Conservation (phyloP, 1,140 invertebrate species). For the Drosophila tani region DNA sequence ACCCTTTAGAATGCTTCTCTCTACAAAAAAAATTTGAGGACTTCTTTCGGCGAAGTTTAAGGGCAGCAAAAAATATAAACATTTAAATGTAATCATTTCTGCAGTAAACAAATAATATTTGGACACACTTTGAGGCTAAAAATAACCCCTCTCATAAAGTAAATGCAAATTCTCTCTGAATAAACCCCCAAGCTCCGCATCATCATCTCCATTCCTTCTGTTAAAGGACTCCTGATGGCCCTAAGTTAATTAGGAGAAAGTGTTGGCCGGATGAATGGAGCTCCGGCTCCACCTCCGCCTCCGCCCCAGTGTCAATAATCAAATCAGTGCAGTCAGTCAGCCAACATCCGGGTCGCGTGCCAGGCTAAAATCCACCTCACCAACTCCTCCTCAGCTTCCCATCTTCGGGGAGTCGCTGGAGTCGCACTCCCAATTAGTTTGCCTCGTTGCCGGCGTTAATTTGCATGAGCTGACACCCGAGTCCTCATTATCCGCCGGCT, state of each 20-base stretch:
- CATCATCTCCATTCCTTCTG: too few relatives aligned
- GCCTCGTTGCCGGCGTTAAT: slow-evolving; percentile 60
- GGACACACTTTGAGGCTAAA: too few relatives aligned
- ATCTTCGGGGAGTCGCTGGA: too few relatives aligned
- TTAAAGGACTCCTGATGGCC: background rate
- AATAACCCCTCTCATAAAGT: too few relatives aligned
- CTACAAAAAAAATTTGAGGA: too few relatives aligned
- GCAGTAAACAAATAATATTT: background rate
- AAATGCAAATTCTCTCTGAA: too few relatives aligned
- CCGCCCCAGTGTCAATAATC: slow-evolving; percentile 50
- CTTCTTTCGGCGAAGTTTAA: too few relatives aligned
- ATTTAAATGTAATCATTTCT: background rate
- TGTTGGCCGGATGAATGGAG: slow-evolving; percentile 17
- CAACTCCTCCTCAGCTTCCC: background rate
- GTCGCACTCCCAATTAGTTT: slow-evolving; percentile 55
- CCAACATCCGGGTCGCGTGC: slow-evolving; percentile 40
- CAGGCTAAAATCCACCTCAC: background rate
- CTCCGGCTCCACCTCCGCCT: too few relatives aligned
- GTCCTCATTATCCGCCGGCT: slow-evolving; percentile 60
- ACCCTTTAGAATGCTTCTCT: too few relatives aligned
- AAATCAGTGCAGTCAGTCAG: slow-evolving; percentile 62
- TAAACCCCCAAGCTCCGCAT: too few relatives aligned
- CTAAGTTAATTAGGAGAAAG: slow-evolving; percentile 37
- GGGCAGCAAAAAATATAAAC: too few relatives aligned
- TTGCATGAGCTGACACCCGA: slow-evolving; percentile 69